These are phyloP conservation scores for Lasioglossum lativentre DNA, from an alignment of 2,888 invertebrate species.

Conservation along the genomic window DNA sequence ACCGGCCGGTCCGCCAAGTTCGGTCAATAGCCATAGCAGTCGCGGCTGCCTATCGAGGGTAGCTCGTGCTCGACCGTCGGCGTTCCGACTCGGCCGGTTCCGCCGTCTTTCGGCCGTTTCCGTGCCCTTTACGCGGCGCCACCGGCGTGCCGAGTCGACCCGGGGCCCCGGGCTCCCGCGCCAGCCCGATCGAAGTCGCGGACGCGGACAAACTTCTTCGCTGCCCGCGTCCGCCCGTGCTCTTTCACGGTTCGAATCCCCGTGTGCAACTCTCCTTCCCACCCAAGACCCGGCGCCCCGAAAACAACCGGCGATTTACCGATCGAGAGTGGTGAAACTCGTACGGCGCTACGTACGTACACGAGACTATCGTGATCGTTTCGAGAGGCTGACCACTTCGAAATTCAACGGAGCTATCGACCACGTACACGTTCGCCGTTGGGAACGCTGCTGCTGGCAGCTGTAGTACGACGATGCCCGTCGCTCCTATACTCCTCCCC, in stretches of 20 bases:
- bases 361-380: slow-evolving; percentile 5
- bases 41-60: slow-evolving; percentile 73
- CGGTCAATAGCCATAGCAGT: slow-evolving; percentile 82
- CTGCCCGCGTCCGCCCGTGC: neutral
- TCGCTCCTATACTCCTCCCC: neutral
- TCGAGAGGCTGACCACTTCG: slow-evolving; percentile 15
- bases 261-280: neutral
- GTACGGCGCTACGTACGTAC: no score
- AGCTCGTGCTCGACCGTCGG: slow-evolving; percentile 69
- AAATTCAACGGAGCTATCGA: neutral
- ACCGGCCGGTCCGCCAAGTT: slow-evolving; percentile 83
- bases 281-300: no score
- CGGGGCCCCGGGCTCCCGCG: slow-evolving; percentile 54
- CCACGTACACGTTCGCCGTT: neutral
- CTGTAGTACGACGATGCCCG: neutral
- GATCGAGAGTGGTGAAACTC: neutral
- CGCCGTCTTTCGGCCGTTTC: slow-evolving; percentile 69
- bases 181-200: slow-evolving; percentile 61
- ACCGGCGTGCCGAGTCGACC: slow-evolving; percentile 68
- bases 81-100: slow-evolving; percentile 69
- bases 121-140: slow-evolving; percentile 76
- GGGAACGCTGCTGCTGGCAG: neutral
- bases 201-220: slow-evolving; percentile 36
- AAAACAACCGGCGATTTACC: neutral
- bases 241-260: slow-evolving; percentile 14